These are phyloP conservation scores for Drosophila merina DNA, from an alignment of 2,888 invertebrate species.

Conservation along the genomic window DNA sequence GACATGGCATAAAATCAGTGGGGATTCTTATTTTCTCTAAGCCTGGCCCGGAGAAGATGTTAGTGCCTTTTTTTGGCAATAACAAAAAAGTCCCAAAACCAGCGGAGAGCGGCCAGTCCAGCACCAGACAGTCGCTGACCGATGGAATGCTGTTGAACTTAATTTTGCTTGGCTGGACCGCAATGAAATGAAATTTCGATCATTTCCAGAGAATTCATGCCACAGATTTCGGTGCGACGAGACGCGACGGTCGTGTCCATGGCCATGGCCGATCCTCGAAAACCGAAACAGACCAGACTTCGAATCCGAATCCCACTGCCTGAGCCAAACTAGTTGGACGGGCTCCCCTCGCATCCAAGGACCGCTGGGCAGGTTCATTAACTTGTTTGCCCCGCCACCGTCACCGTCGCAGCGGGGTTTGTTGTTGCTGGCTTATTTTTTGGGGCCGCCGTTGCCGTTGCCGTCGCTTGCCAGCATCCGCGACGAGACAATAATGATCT, in stretches of 20 bases:
- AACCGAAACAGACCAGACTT: constrained; percentile 16
- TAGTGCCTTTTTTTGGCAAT: background rate
- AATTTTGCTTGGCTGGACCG: constrained; percentile 49
- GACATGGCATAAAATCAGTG: background rate
- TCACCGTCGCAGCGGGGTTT: constrained; percentile 20
- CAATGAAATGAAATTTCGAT: constrained; percentile 75
- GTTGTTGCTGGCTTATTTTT: constrained; percentile 25
- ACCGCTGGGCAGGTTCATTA: constrained; percentile 71
- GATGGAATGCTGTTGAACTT: constrained; percentile 75
- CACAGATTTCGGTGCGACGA: constrained; percentile 64
- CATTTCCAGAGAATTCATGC: constrained; percentile 77
- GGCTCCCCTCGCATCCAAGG: constrained; percentile 60
- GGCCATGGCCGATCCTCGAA: constrained; percentile 31
- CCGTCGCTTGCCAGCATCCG: constrained; percentile 55
- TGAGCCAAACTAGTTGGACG: constrained; percentile 68
- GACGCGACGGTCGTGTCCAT: constrained; percentile 23
- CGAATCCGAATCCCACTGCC: constrained; percentile 7
- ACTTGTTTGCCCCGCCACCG: constrained; percentile 63
- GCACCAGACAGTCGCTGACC: constrained; percentile 46
- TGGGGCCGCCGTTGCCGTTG: constrained; percentile 14
- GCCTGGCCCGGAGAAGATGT: constrained; percentile 7
- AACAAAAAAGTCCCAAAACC: constrained; percentile 21
- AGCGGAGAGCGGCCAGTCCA: constrained; percentile 33
- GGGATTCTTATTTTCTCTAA: constrained; percentile 31
- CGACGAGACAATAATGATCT: constrained; percentile 76